Base-by-base conservation (phyloP, 2,113 vertebrate genomes). In the Bostrychus sinensis region DNA sequence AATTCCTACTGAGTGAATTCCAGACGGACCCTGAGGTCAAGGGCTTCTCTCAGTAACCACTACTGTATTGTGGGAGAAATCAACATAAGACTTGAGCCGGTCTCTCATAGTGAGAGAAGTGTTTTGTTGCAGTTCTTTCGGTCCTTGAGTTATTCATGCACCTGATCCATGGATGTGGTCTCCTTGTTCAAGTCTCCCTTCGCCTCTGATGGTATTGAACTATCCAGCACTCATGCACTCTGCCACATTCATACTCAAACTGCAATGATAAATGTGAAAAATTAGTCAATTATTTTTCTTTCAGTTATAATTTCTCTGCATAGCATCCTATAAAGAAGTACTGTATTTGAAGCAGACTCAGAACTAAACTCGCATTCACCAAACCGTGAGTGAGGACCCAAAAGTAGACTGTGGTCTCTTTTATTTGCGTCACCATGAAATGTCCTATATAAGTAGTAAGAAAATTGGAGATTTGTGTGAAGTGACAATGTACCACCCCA, bases 61-160 rank as follows among this genome's bases (percentile, higher is more conserved):
- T 26, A 7, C 22, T 46, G 12, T 23, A 28, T 23, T 16, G 46
- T 50, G 12, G 26, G 14, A 51, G 7, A 26, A 28, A 26, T 16
- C 48, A 25, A 51, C 48, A 51, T 51, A 14, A 25, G 22, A 25
- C 22, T 26, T 48, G 45, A 48, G 23, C 22, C 22, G 12, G 23
- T 48, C 11, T 25, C 20, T 25, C 4, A 20, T 12, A 16, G 48
- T 7, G 11, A n/a, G 11, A 26, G 7, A 51, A 51, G 48, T 28
- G 48, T 26, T 51, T 28, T 51, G 25, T n/a, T 51, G 25, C 48
- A 3, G 25, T 28, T 28, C 25, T 23, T 28, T 14, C 16, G 25
- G 48, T 51, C 48, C 48, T 51, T 51, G 48, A 51, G 48, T 28
- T 28, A 28, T 51, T 28, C 25, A n/a, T 28, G 48, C 48, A n/a